These are phyloP conservation scores for Trichopria drosophilae DNA, from an alignment of 2,888 invertebrate species.

Conservation along the genomic window DNA sequence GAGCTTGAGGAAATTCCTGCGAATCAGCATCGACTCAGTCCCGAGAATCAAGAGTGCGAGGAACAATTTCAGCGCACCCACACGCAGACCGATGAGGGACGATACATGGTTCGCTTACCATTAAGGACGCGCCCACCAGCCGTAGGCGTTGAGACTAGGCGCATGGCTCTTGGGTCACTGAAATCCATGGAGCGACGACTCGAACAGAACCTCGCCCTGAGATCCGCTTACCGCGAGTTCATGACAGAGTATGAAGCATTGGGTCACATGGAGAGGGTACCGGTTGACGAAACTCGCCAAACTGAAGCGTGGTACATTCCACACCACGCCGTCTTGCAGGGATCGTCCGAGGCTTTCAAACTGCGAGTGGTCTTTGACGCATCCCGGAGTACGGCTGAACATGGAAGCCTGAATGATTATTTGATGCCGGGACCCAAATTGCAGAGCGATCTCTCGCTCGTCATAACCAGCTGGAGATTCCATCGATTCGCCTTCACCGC, in stretches of 20 bases:
- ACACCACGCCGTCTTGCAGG: background rate
- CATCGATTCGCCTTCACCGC: too few relatives aligned
- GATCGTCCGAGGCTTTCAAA: background rate
- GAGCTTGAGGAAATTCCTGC: conserved; percentile 2
- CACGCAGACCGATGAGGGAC: background rate
- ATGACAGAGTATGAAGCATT: background rate
- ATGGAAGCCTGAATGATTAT: background rate
- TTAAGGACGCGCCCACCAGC: background rate
- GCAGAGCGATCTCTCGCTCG: too few relatives aligned
- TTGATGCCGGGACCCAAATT: background rate
- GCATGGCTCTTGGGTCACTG: background rate
- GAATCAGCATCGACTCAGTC: background rate
- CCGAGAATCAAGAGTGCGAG: background rate
- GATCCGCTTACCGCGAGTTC: background rate
- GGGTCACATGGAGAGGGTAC: background rate
- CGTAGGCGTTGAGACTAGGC: background rate
- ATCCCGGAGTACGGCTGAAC: too few relatives aligned
- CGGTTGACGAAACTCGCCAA: background rate
- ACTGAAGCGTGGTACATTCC: background rate
- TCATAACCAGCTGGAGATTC: too few relatives aligned
- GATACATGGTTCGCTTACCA: conserved; percentile 1
- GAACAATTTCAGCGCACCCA: background rate
- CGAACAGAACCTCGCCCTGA: background rate
- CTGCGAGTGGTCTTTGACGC: conserved; percentile 6
- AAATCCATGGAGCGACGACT: background rate